Percentiles rank a stretch among this genome's conserved stretches.
Evolutionary conservation across 2,113 vertebrate species (phyloP).

Genomic region (Scomber colias): DNA sequence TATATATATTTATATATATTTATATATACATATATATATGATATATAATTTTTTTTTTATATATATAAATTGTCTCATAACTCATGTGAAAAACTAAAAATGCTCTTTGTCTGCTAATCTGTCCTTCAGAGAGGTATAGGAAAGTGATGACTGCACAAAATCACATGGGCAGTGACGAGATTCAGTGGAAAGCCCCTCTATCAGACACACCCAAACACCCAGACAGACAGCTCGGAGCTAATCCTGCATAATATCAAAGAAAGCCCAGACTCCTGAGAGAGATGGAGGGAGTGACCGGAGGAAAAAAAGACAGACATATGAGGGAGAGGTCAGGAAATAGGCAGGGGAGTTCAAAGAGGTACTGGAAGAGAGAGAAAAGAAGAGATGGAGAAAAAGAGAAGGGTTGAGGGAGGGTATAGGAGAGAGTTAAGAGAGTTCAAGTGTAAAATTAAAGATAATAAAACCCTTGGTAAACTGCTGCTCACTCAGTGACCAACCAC

Average conservation of each 20-base stretch:
- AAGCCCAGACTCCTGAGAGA: slow-evolving; percentile 38
- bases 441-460: slow-evolving; percentile 65
- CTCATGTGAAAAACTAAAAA: neutral
- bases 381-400: slow-evolving; percentile 31
- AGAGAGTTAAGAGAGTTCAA: slow-evolving; percentile 58
- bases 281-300: slow-evolving; percentile 49
- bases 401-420: slow-evolving; percentile 32
- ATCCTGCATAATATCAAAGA: slow-evolving; percentile 70
- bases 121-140: neutral
- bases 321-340: slow-evolving; percentile 63
- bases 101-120: no score
- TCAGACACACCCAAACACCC: slow-evolving; percentile 36
- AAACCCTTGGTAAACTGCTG: slow-evolving; percentile 50
- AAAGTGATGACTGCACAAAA: no score
- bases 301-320: slow-evolving; percentile 31
- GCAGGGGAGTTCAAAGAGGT: slow-evolving; percentile 59
- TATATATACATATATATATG: no score
- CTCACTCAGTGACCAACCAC: slow-evolving; percentile 18
- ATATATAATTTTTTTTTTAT: no score
- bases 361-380: slow-evolving; percentile 4
- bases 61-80: neutral
- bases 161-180: slow-evolving; percentile 23
- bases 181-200: slow-evolving; percentile 29
- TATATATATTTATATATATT: no score
- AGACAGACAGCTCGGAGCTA: slow-evolving; percentile 55